phyloP scores from a whole-genome alignment of 1,140 invertebrate genomes.

The Druon quercuslanigerum region DNA sequence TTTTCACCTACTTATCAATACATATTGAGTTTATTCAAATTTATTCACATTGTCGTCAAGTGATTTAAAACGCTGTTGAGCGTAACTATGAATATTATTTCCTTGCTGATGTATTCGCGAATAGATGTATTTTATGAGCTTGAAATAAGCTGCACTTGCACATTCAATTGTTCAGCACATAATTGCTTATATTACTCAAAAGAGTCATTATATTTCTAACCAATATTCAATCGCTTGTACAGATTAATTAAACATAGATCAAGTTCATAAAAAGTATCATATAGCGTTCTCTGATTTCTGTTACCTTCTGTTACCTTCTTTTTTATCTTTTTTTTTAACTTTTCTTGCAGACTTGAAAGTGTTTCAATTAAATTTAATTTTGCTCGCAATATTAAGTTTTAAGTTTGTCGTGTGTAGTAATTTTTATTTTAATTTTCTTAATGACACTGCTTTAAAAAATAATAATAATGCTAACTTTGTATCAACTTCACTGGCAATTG shows the following conservation, averaged over 20 bases:
- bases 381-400: no score
- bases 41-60: slow-evolving; percentile 9
- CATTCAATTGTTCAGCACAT: neutral
- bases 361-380: no score
- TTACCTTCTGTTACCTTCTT: no score
- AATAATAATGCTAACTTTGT: slow-evolving; percentile 11
- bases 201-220: neutral
- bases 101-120: slow-evolving; percentile 1
- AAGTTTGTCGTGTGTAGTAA: neutral
- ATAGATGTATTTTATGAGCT: slow-evolving; percentile 4
- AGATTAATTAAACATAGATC: no score
- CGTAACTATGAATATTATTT: slow-evolving; percentile 23
- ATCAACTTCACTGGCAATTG: neutral
- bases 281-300: no score
- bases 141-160: slow-evolving; percentile 26
- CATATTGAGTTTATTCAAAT: slow-evolving; percentile 6
- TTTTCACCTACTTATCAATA: neutral
- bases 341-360: no score
- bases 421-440: neutral
- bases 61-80: neutral
- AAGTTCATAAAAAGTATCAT: no score
- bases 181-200: slow-evolving; percentile 17
- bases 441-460: neutral
- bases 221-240: neutral
- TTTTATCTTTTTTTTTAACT: no score